phyloP scores from a whole-genome alignment of 2,113 vertebrate genomes.

The Tapirus terrestris region DNA sequence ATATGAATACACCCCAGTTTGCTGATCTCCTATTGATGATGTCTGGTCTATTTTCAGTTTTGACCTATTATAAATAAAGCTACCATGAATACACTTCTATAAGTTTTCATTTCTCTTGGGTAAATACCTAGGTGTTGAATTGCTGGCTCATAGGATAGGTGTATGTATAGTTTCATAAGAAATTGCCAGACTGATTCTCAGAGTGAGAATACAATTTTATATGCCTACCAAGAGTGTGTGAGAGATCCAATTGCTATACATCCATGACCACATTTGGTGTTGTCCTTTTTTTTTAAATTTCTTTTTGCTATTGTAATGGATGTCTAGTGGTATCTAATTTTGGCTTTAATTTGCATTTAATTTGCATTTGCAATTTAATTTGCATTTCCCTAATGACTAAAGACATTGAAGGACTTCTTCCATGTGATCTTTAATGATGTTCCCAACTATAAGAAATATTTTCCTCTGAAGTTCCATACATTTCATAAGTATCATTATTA shows the following conservation, averaged over 20 bases:
- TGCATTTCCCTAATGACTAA: neutral
- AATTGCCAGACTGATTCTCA: neutral
- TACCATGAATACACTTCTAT: neutral
- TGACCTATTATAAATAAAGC: neutral
- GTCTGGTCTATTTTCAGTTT: neutral
- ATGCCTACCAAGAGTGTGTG: neutral
- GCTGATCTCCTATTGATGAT: neutral
- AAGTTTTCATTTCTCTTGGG: neutral
- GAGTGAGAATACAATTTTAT: neutral
- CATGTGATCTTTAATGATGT: neutral
- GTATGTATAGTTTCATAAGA: neutral
- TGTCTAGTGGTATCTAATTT: neutral
- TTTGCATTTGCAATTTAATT: neutral
- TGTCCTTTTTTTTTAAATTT: neutral
- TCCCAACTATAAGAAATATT: neutral
- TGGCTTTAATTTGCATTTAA: neutral
- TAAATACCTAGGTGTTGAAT: neutral
- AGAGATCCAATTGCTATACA: neutral
- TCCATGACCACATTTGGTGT: neutral
- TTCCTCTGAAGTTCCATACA: neutral
- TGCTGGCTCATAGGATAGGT: neutral
- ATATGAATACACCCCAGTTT: neutral
- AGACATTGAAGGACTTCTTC: neutral
- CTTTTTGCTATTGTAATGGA: neutral
- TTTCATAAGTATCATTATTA: neutral